Evolutionary conservation across 2,113 vertebrate species (phyloP).

Genomic region (Oryzias javanicus): DNA sequence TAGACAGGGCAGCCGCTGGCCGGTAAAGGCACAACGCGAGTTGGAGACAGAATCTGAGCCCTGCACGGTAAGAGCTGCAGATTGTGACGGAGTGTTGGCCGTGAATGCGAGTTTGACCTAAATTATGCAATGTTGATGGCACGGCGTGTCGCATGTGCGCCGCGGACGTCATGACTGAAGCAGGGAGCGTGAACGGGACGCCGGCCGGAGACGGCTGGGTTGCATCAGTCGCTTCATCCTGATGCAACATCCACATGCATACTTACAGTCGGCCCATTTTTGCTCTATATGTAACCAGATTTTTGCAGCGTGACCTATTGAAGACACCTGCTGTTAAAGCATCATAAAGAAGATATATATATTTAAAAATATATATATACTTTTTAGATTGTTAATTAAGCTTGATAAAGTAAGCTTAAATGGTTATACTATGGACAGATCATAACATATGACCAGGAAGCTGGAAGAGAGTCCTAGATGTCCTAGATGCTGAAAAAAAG

Average conservation of each 20-base stretch:
- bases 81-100: constrained; percentile 21
- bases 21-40: constrained; percentile 45
- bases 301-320: not conserved
- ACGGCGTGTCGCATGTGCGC: constrained; percentile 42
- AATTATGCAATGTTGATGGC: constrained; percentile 56
- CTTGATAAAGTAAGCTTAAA: not conserved
- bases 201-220: constrained; percentile 5
- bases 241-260: constrained; percentile 3
- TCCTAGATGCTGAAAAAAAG: constrained; percentile 14
- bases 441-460: constrained; percentile 4
- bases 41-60: constrained; percentile 37
- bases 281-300: constrained; percentile 6
- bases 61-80: constrained; percentile 56
- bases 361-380: constrained; percentile 11
- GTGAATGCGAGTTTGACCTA: constrained; percentile 57
- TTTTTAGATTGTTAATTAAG: constrained; percentile 1
- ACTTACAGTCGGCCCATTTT: not conserved
- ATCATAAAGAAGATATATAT: too few relatives aligned
- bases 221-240: constrained; percentile 18
- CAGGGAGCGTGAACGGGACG: constrained; percentile 10
- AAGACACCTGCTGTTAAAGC: constrained; percentile 1
- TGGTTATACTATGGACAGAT: not conserved
- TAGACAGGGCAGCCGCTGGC: constrained; percentile 31
- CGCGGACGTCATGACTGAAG: constrained; percentile 24
- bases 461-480: constrained; percentile 25